Base-by-base conservation (phyloP, 1,140 invertebrate species). In the Scaptomyza hsui region DNA sequence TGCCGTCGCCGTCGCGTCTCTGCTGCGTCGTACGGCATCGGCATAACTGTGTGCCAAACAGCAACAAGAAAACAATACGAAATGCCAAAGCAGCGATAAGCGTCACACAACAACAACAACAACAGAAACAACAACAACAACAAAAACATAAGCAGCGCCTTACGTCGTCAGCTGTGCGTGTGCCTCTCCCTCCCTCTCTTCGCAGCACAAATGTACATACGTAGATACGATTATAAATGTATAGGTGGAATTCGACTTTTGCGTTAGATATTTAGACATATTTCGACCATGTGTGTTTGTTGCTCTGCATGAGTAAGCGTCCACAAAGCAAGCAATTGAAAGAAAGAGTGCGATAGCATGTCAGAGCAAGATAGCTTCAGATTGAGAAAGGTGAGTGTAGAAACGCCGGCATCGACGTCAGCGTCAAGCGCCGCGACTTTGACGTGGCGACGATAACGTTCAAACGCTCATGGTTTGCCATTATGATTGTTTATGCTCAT, bases 381-480 rank as follows among this genome's bases (percentile, higher is more conserved):
- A 21, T 39, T 57, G 61, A 39, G 42, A 39, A 49, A 52, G 62
- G 62, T 64, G 45, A 65, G 62, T 59, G 21, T 29, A 15, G 42
- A 61, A 51, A 63, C 69, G 72, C 55, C 74, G 64, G 42, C 56
- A 45, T 42, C 45, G 49, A 48, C 61, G 69, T 67, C 69, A 72
- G 69, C 69, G 69, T 53, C 63, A 57, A 57, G 52, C 68, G 56
- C 26, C 56, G 70, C 73, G 78, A 82, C 73, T 75, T 79, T 79
- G 77, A 82, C 72, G 78, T 77, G 73, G 73, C 74, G 57, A 69
- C 60, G 64, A 72, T 65, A 72, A 68, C 63, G 70, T 72, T 72
- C 55, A 61, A 45, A 6, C 64, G 48, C 55, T 81, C 62, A 47
- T 44, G 70, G 41, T 48, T 59, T 55, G 49, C 42, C 12, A 37